A percentile compares a stretch with the other conserved stretches of the same genome.
These are phyloP conservation scores for Magallana gigas DNA, from an alignment of 1,140 invertebrate genomes.

Conservation along the genomic window DNA sequence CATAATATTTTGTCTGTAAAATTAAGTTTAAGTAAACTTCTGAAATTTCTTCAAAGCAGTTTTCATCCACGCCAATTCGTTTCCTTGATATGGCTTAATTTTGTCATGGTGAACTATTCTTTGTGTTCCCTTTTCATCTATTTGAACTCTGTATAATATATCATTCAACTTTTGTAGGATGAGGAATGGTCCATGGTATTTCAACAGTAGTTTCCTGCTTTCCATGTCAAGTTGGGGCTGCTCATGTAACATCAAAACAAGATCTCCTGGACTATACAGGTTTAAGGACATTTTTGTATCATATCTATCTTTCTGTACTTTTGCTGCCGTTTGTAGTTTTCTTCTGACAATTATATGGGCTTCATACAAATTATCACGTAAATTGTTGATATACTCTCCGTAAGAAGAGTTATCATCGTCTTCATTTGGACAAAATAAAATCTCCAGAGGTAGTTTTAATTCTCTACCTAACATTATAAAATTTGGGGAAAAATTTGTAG, in stretches of 20 bases:
- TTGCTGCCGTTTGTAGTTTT: neutral
- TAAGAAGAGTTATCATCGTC: slow-evolving; percentile 32
- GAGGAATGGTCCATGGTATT: slow-evolving; percentile 2
- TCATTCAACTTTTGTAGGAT: slow-evolving; percentile 32
- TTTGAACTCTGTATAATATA: slow-evolving; percentile 28
- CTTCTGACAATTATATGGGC: slow-evolving; percentile 44
- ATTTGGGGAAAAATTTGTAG: slow-evolving; percentile 27
- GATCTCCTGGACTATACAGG: neutral
- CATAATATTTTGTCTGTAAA: no score
- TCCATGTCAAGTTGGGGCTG: neutral
- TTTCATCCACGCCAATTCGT: no score
- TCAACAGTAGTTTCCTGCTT: neutral
- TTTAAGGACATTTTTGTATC: neutral
- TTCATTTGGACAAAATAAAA: slow-evolving; percentile 28
- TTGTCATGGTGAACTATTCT: neutral
- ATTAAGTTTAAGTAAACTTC: no score
- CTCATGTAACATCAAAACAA: neutral
- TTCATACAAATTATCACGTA: slow-evolving; percentile 39
- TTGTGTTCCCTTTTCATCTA: no score
- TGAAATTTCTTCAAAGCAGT: no score
- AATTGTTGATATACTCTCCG: slow-evolving; percentile 46
- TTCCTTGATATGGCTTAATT: no score
- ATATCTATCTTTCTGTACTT: slow-evolving; percentile 53
- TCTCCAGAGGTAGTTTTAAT: neutral
- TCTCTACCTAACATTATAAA: slow-evolving; percentile 32